A percentile compares a stretch with the other conserved stretches of the same genome.
Conservation (phyloP, 2,797 vertebrate genomes). For the Melanotaenia maccullochi region DNA sequence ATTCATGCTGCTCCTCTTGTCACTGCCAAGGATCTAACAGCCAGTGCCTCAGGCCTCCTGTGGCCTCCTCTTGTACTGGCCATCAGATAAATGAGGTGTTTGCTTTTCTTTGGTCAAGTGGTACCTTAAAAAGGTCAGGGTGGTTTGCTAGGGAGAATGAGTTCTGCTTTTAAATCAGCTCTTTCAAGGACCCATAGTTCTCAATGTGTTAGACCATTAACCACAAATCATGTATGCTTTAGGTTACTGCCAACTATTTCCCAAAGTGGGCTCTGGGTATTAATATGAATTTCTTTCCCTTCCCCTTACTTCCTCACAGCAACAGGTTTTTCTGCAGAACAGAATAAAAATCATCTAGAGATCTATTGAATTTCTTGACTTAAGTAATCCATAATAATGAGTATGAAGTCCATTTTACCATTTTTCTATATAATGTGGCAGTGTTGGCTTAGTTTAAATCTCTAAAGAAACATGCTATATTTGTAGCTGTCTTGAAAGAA, state of each 20-base stretch:
- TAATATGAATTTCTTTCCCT: constrained; percentile 18
- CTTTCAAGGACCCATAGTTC: constrained; percentile 41
- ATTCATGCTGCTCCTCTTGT: constrained; percentile 58
- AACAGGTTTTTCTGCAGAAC: background rate
- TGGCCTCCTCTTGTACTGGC: constrained; percentile 70
- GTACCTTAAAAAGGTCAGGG: constrained; percentile 76
- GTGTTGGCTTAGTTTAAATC: background rate
- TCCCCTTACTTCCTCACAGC: background rate
- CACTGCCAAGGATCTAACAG: constrained; percentile 41
- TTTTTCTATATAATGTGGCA: background rate
- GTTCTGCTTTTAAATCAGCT: constrained; percentile 40
- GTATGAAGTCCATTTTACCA: background rate
- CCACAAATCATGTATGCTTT: constrained; percentile 49
- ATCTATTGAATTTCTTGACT: background rate
- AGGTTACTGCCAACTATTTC: constrained; percentile 39
- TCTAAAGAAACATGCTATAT: background rate
- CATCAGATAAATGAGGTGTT: constrained; percentile 77
- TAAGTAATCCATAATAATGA: background rate
- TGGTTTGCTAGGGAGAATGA: constrained; percentile 40
- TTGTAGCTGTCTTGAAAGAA: background rate
- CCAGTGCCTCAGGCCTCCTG: constrained; percentile 44
- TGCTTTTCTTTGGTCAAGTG: constrained; percentile 74
- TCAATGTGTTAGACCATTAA: constrained; percentile 55
- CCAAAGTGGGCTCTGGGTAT: constrained; percentile 22
- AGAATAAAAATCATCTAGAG: background rate